These are phyloP conservation scores for Laothoe populi DNA, from an alignment of 2,888 invertebrate species.

Conservation along the genomic window DNA sequence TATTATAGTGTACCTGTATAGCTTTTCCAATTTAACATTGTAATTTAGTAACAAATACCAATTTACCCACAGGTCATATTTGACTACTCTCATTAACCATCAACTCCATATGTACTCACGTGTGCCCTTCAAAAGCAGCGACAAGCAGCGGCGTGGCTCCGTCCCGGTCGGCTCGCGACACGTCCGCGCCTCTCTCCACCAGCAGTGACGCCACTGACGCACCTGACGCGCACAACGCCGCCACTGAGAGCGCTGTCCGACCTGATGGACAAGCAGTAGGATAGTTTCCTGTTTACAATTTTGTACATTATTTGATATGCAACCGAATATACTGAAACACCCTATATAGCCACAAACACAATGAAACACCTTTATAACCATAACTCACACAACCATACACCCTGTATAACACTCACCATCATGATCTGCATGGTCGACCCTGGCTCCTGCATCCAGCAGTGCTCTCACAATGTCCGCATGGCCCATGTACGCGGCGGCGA, in stretches of 20 bases:
- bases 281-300: too few relatives aligned
- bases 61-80: too few relatives aligned
- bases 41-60: too few relatives aligned
- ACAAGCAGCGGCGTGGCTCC: conserved; percentile 94
- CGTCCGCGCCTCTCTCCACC: conserved; percentile 92
- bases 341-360: too few relatives aligned
- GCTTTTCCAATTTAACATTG: too few relatives aligned
- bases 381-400: too few relatives aligned
- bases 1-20: too few relatives aligned
- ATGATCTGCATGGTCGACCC: conserved; percentile 93
- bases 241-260: conserved; percentile 94
- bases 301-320: too few relatives aligned
- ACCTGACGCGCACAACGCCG: conserved; percentile 92
- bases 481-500: conserved; percentile 98
- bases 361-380: not conserved
- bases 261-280: too few relatives aligned
- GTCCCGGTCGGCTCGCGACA: conserved; percentile 93
- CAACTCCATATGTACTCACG: conserved; percentile 71
- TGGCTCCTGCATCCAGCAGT: conserved; percentile 91
- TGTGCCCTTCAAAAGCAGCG: conserved; percentile 96
- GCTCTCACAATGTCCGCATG: conserved; percentile 96
- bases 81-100: too few relatives aligned
- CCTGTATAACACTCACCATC: conserved; percentile 88
- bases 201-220: conserved; percentile 83
- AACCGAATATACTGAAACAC: too few relatives aligned